Base-by-base conservation (phyloP, 2,888 invertebrate genomes). In the Euproctis similis region DNA sequence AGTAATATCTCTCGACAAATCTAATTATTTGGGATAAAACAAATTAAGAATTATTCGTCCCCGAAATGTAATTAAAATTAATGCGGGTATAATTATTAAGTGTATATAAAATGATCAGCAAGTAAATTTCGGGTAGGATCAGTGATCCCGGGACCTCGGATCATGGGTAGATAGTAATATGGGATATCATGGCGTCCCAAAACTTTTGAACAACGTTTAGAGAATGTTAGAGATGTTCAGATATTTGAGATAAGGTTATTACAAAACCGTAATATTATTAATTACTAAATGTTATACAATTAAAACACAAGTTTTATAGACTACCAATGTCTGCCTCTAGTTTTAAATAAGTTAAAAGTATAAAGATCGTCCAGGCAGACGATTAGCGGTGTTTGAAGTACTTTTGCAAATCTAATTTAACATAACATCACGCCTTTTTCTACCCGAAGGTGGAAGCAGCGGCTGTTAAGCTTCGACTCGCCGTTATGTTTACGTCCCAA, bases 211-310 rank as follows among this genome's bases (percentile, higher is more conserved):
- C 29, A 34, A 26, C 28, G 30, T 30, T 29, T 28, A 33, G 28
- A 25, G 5, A 39, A 33, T 19, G 30, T 28, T 9, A n/a, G 12
- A 33, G 30, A 30, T 28, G 30, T 32, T 31, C 26, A 13, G 14
- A 34, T 43, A 30, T 47, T 39, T 17, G 24, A 38, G 38, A 34
- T 26, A 21, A 31, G 20, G n/a, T n/a, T n/a, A n/a, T n/a, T n/a
- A n/a, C n/a, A n/a, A n/a, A n/a, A n/a, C n/a, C n/a, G n/a, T n/a
- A n/a, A n/a, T n/a, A n/a, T n/a, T n/a, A n/a, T n/a, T n/a, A n/a
- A n/a, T n/a, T n/a, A n/a, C n/a, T n/a, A n/a, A n/a, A n/a, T n/a
- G n/a, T n/a, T n/a, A n/a, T n/a, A n/a, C n/a, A n/a, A n/a, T n/a
- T n/a, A n/a, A n/a, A n/a, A n/a, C n/a, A n/a, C n/a, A n/a, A n/a